Evolutionary conservation across 2,797 vertebrate genomes (phyloP).

Genomic region (Poeciliopsis paucimaculata): DNA sequence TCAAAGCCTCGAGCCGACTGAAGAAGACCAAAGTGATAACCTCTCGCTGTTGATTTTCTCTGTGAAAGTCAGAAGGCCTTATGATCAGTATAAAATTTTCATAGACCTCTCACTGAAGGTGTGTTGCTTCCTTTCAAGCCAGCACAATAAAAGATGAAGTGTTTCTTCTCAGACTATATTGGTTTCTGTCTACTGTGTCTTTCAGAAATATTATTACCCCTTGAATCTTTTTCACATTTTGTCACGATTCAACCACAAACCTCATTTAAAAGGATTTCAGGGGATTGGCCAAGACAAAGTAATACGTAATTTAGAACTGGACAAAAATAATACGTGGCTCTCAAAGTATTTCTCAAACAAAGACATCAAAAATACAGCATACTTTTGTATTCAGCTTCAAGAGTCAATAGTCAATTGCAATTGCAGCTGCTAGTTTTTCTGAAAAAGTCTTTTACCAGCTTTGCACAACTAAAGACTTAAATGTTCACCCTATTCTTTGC

Average conservation of each 20-base stretch:
- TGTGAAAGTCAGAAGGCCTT: constrained; percentile 42
- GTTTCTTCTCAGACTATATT: neutral
- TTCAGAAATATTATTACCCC: neutral
- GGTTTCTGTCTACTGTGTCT: neutral
- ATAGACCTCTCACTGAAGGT: constrained; percentile 48
- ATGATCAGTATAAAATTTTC: constrained; percentile 54
- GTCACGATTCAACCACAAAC: neutral
- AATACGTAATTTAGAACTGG: neutral
- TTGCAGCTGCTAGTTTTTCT: neutral
- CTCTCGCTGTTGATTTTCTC: constrained; percentile 49
- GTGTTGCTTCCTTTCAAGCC: constrained; percentile 24
- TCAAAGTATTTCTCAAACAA: neutral
- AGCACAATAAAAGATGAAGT: constrained; percentile 22
- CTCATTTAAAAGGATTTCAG: neutral
- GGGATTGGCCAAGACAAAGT: neutral
- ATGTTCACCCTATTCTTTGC: neutral
- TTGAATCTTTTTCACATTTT: neutral
- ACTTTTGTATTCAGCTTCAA: neutral
- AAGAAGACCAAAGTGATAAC: constrained; percentile 54
- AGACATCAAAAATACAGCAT: neutral
- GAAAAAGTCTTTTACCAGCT: neutral
- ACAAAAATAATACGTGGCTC: neutral
- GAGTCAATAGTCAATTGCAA: neutral
- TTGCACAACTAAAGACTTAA: neutral
- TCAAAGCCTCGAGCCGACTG: constrained; percentile 46